Evolutionary conservation across 2,113 vertebrate species (phyloP).

Genomic region (Scytalopus superciliaris): DNA sequence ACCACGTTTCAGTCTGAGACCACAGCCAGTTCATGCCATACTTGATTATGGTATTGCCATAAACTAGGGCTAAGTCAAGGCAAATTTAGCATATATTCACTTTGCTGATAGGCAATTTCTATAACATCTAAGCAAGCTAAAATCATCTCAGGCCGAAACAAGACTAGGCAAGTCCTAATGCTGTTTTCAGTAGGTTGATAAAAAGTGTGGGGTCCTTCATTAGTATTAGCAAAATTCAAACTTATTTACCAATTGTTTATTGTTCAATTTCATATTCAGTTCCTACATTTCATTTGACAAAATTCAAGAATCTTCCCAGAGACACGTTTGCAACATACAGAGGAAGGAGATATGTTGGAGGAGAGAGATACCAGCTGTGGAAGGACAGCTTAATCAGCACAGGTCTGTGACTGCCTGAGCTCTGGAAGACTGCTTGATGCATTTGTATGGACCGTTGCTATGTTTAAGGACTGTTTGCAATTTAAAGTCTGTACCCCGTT

Average conservation of each 20-base stretch:
- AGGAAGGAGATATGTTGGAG: no score
- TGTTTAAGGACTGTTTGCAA: no score
- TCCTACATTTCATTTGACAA: neutral
- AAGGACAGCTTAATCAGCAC: no score
- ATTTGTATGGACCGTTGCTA: no score
- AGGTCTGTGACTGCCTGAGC: no score
- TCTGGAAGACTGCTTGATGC: no score
- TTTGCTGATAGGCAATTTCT: neutral
- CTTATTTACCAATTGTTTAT: neutral
- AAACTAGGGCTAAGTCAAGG: neutral
- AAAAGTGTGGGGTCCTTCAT: neutral
- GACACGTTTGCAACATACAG: neutral
- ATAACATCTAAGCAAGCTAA: neutral
- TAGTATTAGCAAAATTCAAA: neutral
- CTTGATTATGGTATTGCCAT: neutral
- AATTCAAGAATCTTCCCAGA: neutral
- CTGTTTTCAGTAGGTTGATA: neutral
- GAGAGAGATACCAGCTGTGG: no score
- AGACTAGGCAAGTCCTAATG: neutral
- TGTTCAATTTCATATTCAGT: neutral
- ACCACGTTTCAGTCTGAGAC: neutral
- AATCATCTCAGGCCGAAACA: neutral
- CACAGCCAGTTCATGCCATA: neutral
- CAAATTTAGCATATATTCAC: neutral
- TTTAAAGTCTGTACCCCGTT: no score